Percentiles rank a stretch among this genome's conserved stretches.
Evolutionary conservation across 2,888 invertebrate genomes (phyloP).

Genomic region (Agelastica alni): DNA sequence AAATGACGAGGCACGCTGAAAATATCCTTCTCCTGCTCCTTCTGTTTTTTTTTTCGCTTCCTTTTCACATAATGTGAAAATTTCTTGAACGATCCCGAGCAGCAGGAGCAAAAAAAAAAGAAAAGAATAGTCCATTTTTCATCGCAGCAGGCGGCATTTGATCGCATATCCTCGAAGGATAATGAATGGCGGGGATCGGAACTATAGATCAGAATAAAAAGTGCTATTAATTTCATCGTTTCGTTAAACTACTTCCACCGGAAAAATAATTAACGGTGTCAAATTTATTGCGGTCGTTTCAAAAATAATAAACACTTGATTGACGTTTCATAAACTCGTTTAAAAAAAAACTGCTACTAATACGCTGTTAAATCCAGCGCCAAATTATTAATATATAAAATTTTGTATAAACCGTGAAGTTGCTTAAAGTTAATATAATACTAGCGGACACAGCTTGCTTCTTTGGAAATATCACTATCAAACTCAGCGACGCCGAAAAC

Average conservation of each 20-base stretch:
- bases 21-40: background rate
- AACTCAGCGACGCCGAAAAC: too few species aligned
- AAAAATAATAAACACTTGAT: too few species aligned
- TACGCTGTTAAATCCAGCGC: too few species aligned
- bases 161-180: constrained; percentile 22
- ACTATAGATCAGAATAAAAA: constrained; percentile 21
- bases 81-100: constrained; percentile 13
- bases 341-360: too few species aligned
- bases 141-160: constrained; percentile 19
- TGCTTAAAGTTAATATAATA: too few species aligned
- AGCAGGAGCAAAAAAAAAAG: constrained; percentile 9
- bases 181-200: constrained; percentile 19
- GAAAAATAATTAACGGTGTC: constrained; percentile 22
- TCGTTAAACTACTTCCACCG: constrained; percentile 9
- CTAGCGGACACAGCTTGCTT: too few species aligned
- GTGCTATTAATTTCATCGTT: constrained; percentile 20
- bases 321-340: too few species aligned
- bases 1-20: background rate
- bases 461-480: too few species aligned
- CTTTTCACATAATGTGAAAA: constrained; percentile 11
- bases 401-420: too few species aligned
- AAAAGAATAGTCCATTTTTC: constrained; percentile 15
- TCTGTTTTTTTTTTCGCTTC: background rate
- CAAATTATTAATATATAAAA: too few species aligned
- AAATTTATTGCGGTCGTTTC: too few species aligned